Base-by-base conservation (phyloP, 2,888 invertebrate species). In the Pyrochroa serraticornis region DNA sequence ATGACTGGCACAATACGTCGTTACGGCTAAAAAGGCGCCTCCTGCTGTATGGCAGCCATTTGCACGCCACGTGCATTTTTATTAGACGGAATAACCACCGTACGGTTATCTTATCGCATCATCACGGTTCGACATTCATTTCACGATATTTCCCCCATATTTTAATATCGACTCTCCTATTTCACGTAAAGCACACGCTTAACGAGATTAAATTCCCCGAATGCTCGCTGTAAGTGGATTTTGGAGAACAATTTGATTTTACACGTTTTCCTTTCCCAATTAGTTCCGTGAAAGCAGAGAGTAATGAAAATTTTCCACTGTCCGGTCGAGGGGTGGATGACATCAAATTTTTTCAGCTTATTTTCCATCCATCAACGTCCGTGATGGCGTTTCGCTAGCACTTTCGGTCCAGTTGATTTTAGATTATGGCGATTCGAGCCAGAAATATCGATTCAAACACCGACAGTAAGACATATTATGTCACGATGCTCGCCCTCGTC, bases 191-290 rank as follows among this genome's bases (percentile, higher is more conserved):
- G 47, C 42, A 22, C 22, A 38, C 31, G 43, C 48, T 50, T 58
- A 59, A 62, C 52, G 43, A 62, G 57, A 59, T 62, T 62, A 59
- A 59, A 59, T 60, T 59, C 53, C 36, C 41, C 38, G 53, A 57
- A 58, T 59, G 54, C 43, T 53, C 49, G 37, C 37, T 49, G 30
- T 60, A 63, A 63, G 60, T 63, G 48, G 53, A 62, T 59, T 62
- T 62, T 33, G 12, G 46, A 56, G 55, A 57, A 63, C 60, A 63
- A 63, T 60, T 63, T 60, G 58, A 63, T 63, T 63, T 60, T 57
- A 43, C 53, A 53, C 59, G 58, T 57, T 62, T 57, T 50, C 49
- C 54, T 59, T 49, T 62, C n/a, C 35, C n/a, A 39, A 39, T 39
- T 39, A 39, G 39, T 10, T 6, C 39, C 12, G 39, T 12, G 8